Base-by-base conservation (phyloP, 2,888 invertebrate genomes). In the Eilema caniola region DNA sequence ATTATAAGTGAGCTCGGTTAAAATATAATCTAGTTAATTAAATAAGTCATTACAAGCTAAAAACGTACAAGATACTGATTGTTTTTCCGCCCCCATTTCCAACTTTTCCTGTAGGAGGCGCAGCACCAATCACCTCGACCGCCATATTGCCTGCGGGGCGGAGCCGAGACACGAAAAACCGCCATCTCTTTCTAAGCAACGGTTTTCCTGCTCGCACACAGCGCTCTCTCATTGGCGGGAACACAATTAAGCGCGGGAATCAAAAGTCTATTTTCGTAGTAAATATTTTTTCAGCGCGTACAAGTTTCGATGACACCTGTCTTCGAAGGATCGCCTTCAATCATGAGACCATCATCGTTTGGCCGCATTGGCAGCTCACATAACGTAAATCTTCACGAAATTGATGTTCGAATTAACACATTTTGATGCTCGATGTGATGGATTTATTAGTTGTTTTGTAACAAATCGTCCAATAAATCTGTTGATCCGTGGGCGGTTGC, bases 141-240 rank as follows among this genome's bases (percentile, higher is more conserved):
- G 96, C 96, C 96, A 96, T 96, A 96, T 96, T 96, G 96, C 96
- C 94, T 94, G 92, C 87, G 89, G 94, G 96, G 96, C 96, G 96
- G 95, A 92, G 95, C 84, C 85, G 78, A n/a, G 75, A 77, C 81
- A 85, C 83, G 87, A 85, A 84, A 79, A 85, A 83, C 78, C 67
- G 87, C 88, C 80, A 78, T 91, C 93, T 86, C 86, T 78, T 85
- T 87, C 88, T 82, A 84, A 88, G 85, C 84, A 77, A 81, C 77
- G 80, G 79, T 78, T 82, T 77, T 88, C 92, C 86, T 87, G 78
- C 89, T 93, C 92, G 83, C 93, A 89, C 94, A 77, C 85, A 80
- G 79, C 86, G 82, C 85, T 70, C 90, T 86, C 90, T 92, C 90
- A 95, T 95, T 95, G 95, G 95, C 92, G 86, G 91, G 88, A 86